Conservation (phyloP, 2,888 invertebrate genomes). For the Morpho helenor region DNA sequence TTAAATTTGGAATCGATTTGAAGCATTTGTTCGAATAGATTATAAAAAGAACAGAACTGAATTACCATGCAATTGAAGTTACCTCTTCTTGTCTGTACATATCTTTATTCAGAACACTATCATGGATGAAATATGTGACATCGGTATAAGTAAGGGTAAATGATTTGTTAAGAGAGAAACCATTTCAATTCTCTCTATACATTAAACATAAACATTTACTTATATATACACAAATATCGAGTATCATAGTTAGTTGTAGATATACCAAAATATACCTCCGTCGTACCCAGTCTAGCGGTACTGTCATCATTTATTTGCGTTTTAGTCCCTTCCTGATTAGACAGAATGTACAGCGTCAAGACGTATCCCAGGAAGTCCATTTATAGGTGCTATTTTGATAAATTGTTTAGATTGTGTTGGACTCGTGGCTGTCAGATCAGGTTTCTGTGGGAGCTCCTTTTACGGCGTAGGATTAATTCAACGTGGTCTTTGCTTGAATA, state of each 20-base stretch:
- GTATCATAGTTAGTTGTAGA: not conserved
- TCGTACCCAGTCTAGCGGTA: not conserved
- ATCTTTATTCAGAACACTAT: too few species aligned
- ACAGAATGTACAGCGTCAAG: constrained; percentile 16
- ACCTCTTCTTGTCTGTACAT: too few species aligned
- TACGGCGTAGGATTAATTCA: constrained; percentile 69
- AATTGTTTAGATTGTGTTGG: constrained; percentile 64
- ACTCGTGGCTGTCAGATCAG: constrained; percentile 62
- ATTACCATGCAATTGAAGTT: too few species aligned
- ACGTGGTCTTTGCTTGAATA: constrained; percentile 49
- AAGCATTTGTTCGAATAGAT: too few species aligned
- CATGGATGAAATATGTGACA: too few species aligned
- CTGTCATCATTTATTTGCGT: constrained; percentile 2
- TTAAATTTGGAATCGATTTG: too few species aligned
- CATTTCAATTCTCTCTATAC: too few species aligned
- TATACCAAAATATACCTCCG: not conserved
- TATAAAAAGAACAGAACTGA: too few species aligned
- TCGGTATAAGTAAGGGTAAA: too few species aligned
- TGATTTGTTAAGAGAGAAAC: too few species aligned
- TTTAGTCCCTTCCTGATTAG: constrained; percentile 18
- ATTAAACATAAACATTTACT: not conserved
- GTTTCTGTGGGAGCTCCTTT: constrained; percentile 63
- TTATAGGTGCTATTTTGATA: constrained; percentile 70
- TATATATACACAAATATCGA: not conserved
- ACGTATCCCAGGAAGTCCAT: constrained; percentile 62